These are phyloP conservation scores for Ondatra zibethicus DNA, from an alignment of 2,113 vertebrate species.

Conservation along the genomic window DNA sequence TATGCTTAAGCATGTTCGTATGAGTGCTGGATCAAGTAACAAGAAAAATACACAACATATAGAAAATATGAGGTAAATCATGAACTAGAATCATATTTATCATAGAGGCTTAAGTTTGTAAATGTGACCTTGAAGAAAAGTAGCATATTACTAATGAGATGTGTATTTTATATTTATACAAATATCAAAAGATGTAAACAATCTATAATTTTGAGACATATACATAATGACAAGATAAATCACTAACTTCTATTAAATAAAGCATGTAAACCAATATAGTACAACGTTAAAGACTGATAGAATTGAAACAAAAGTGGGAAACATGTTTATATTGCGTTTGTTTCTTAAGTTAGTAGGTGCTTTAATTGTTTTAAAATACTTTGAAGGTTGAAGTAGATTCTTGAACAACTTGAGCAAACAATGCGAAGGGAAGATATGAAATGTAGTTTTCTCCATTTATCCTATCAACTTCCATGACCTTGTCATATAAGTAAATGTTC, in stretches of 20 bases:
- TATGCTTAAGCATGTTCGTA: not conserved
- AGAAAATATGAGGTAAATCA: not conserved
- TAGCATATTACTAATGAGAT: not conserved
- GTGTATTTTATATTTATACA: not conserved
- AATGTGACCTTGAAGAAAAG: not conserved
- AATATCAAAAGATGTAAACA: not conserved
- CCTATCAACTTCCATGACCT: not conserved
- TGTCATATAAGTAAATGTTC: not conserved
- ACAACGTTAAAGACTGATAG: not conserved
- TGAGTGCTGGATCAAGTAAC: not conserved
- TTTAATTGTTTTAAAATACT: not conserved
- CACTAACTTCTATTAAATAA: not conserved
- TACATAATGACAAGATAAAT: not conserved
- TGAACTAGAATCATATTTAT: not conserved
- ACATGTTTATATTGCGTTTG: not conserved
- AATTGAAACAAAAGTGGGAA: not conserved
- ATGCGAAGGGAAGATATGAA: not conserved
- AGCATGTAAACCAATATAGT: not conserved
- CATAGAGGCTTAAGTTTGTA: not conserved
- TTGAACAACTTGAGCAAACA: not conserved
- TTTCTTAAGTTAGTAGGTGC: not conserved
- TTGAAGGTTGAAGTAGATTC: not conserved
- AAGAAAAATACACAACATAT: not conserved
- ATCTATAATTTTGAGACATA: not conserved
- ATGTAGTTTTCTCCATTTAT: not conserved